Base-by-base conservation (phyloP, 2,888 invertebrate species). In the Cryptus viduatorius region DNA sequence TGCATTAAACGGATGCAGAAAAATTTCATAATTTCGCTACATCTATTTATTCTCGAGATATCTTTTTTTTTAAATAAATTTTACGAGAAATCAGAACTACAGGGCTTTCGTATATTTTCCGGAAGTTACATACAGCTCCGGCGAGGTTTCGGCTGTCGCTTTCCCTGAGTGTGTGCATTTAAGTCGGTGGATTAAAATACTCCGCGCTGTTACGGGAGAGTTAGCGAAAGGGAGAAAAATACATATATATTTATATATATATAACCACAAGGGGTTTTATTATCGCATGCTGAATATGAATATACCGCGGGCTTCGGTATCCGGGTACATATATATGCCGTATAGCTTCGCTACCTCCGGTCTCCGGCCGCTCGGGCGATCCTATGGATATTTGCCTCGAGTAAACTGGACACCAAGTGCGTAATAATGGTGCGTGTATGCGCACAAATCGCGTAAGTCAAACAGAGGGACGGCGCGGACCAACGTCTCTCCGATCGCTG, bases 401-500 rank as follows among this genome's bases (percentile, higher is more conserved):
- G 86, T 80, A 84, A 84, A 82, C 84, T 76, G 67, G 76, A 86
- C 81, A 85, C 79, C 87, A 86, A 84, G 86, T 82, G 81, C 68
- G 79, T 81, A 85, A 86, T 87, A 84, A 86, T 86, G 79, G 79
- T 84, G 67, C 81, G 59, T 68, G 76, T 85, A 67, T 83, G 65
- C 82, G 86, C 86, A 76, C 81, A 86, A 88, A 87, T 86, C 86
- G 86, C 67, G 65, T 79, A 88, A 88, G 84, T 86, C 85, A 88
- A 87, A 86, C 71, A 85, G 72, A 87, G 85, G 86, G 84, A 84
- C 82, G 83, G 72, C 73, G 72, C 73, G 81, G 82, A 67, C 76
- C 73, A 76, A 75, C 37, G 37, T 37, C 37, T 37, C 37, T 37
- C 84, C 73, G 81, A 71, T 61, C 73, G 53, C 78, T 37, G 37